Evolutionary conservation across 2,888 invertebrate species (phyloP).

Genomic region (Eilema caniola): DNA sequence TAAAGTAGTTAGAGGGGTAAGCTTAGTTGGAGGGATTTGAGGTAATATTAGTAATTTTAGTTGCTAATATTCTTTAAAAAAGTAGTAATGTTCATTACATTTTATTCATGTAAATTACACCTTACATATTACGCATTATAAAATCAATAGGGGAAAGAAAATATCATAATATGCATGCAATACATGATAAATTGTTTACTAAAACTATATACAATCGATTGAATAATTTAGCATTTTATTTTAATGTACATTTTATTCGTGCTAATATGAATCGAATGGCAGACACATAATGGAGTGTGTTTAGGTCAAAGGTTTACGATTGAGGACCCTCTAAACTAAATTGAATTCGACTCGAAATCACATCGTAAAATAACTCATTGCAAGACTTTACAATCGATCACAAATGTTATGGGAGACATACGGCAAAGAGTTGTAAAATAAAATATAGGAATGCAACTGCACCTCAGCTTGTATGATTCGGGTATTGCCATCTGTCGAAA

Average conservation of each 20-base stretch:
- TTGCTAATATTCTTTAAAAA: too few species aligned
- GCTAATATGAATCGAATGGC: slow-evolving; percentile 59
- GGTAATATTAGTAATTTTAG: too few species aligned
- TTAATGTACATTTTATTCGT: slow-evolving; percentile 58
- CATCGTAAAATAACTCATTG: slow-evolving; percentile 78
- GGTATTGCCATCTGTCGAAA: slow-evolving; percentile 22
- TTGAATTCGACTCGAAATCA: slow-evolving; percentile 80
- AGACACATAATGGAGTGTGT: slow-evolving; percentile 61
- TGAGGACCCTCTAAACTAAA: slow-evolving; percentile 75
- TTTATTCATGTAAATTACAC: background rate
- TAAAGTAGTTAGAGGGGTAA: background rate
- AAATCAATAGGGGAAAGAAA: background rate
- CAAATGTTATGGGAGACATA: slow-evolving; percentile 58
- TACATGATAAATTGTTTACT: slow-evolving; percentile 36
- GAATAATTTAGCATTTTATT: slow-evolving; percentile 53
- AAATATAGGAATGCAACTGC: slow-evolving; percentile 50
- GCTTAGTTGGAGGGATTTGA: too few species aligned
- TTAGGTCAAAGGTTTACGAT: slow-evolving; percentile 81
- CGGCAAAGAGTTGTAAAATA: slow-evolving; percentile 54
- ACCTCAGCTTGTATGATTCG: slow-evolving; percentile 27
- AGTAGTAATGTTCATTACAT: background rate
- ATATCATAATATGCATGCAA: slow-evolving; percentile 22
- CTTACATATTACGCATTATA: background rate
- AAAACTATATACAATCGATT: slow-evolving; percentile 37
- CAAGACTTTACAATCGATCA: slow-evolving; percentile 70